Base-by-base conservation (phyloP, 2,797 vertebrate genomes). In the Onychomys arenicola region DNA sequence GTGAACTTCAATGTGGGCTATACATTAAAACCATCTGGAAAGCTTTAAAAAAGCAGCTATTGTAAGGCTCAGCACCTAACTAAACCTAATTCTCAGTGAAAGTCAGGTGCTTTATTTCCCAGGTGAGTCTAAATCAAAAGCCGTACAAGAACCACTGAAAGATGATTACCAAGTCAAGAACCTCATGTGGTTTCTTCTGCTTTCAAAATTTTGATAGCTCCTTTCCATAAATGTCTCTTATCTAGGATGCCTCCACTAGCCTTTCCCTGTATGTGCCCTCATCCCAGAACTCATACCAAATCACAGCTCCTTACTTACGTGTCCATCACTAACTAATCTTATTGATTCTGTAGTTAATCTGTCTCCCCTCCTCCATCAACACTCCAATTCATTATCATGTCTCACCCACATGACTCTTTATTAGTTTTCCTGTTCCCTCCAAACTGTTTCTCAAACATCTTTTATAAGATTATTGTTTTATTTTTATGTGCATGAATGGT, bases 391-490 rank as follows among this genome's bases (percentile, higher is more conserved):
- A 27, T 63, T n/a, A 34, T 55, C 55, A 67, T 85, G 43, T 34
- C 16, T 96, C 32, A 92, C 16, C 63, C 49, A 91, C 16, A 4
- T 52, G 25, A 75, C 32, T 89, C 46, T 75, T 89, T 63, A 67
- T 6, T 88, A 76, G 34, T 77, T 94, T 95, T 86, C 52, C 85
- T 89, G 75, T 19, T 82, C 87, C 52, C 12, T 95, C 25, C 27
- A 89, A 89, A 90, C 37, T 96, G 43, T 52, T 52, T 90, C 21
- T 40, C 67, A 32, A 67, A n/a, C 17, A 67, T 85, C 63, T 85
- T n/a, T 67, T 85, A 49, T 85, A 49, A n/a, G 43, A 85, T 12
- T 67, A 34, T 34, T 65, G 29, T 59, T 84, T 84, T 13, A 17
- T 32, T 78, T 78, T 78, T 52, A 49, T 49, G 6, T 14, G 6